These are phyloP conservation scores for Odocoileus virginianus DNA, from an alignment of 2,113 vertebrate genomes.

Conservation along the genomic window DNA sequence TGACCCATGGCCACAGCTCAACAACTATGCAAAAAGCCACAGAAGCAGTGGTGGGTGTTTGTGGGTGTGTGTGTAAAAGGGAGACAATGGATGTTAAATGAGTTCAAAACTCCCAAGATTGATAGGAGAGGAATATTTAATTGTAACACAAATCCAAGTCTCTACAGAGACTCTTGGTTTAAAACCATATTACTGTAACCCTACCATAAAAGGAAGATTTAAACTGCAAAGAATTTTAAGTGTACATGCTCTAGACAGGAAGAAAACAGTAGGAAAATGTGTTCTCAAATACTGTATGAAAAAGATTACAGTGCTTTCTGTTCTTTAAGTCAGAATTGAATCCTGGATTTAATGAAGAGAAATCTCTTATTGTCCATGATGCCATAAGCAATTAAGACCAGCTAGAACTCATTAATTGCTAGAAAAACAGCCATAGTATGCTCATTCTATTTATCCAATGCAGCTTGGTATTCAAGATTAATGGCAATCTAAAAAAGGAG, in stretches of 20 bases:
- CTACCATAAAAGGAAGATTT: neutral
- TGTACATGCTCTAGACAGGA: neutral
- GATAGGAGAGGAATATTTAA: neutral
- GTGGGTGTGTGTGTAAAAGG: neutral
- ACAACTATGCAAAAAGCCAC: neutral
- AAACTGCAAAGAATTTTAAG: neutral
- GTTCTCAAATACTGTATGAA: neutral
- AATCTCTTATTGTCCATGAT: conserved; percentile 11
- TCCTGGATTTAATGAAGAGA: conserved; percentile 18
- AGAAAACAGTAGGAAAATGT: neutral
- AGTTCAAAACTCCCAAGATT: neutral
- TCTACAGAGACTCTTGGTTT: neutral
- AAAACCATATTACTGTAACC: neutral
- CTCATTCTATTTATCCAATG: neutral
- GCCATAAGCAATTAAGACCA: conserved; percentile 29
- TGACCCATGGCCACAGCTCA: neutral
- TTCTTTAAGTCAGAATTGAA: neutral
- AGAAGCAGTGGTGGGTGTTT: neutral
- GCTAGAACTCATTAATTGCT: conserved; percentile 9
- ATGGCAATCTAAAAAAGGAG: neutral
- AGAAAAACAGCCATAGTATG: conserved; percentile 30
- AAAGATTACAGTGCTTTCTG: neutral
- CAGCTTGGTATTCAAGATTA: neutral
- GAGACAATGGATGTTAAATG: neutral
- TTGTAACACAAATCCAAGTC: neutral